phyloP scores from a whole-genome alignment of 1,140 invertebrate genomes.

The Palaemon carinicauda region DNA sequence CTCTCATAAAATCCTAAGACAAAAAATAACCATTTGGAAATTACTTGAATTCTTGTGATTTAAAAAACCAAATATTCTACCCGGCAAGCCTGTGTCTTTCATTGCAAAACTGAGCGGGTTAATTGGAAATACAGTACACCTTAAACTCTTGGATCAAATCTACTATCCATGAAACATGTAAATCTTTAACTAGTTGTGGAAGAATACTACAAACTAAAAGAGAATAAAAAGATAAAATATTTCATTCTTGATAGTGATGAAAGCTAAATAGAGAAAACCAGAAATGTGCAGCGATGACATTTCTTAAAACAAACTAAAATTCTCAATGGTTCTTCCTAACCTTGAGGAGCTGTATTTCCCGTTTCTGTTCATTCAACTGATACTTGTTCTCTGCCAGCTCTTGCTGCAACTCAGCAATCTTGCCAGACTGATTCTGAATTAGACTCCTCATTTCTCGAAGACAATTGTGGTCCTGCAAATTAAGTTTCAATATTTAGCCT shows the following conservation, averaged over 20 bases:
- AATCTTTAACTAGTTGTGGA: too few species aligned
- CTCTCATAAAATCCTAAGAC: conserved; percentile 85
- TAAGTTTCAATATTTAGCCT: background rate
- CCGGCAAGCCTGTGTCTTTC: background rate
- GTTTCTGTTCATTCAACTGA: conserved; percentile 86
- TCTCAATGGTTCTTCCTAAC: conserved; percentile 64
- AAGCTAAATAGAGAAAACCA: background rate
- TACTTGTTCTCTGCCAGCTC: conserved; percentile 86
- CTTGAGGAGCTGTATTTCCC: conserved; percentile 86
- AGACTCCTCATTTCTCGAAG: conserved; percentile 84
- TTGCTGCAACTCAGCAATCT: conserved; percentile 83
- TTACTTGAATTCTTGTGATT: background rate
- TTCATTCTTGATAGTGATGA: too few species aligned
- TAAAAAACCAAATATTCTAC: background rate
- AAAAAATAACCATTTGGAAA: background rate
- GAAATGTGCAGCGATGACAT: too few species aligned
- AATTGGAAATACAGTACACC: too few species aligned
- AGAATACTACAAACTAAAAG: too few species aligned
- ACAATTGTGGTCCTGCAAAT: conserved; percentile 84
- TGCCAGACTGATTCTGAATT: conserved; percentile 86
- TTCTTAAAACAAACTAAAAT: background rate
- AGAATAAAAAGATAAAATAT: too few species aligned
- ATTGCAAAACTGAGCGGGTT: too few species aligned
- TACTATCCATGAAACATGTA: too few species aligned
- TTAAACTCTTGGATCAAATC: too few species aligned